Percentiles rank a stretch among this genome's conserved stretches.
phyloP scores from a whole-genome alignment of 2,888 invertebrate genomes.

The Leucophenga montana region DNA sequence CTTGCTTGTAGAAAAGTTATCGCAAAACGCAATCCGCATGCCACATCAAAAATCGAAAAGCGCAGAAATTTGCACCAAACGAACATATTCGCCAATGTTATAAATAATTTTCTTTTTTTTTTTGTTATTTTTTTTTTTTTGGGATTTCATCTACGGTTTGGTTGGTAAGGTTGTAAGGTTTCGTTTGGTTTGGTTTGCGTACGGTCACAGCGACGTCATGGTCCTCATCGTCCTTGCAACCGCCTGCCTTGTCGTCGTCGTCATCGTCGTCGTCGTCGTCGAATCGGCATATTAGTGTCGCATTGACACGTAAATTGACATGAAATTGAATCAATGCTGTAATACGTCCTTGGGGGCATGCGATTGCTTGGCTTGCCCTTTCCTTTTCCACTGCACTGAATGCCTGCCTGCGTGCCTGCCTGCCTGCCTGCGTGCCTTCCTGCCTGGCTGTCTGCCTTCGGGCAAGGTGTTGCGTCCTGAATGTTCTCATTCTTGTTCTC shows the following conservation, averaged over 20 bases:
- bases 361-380: too few relatives aligned
- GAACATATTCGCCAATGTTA: conserved; percentile 55
- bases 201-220: not conserved
- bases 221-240: too few relatives aligned
- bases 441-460: not conserved
- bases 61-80: conserved; percentile 41
- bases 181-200: too few relatives aligned
- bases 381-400: conserved; percentile 25
- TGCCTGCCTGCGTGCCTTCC: not conserved
- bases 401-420: not conserved
- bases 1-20: not conserved
- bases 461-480: not conserved
- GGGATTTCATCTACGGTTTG: too few relatives aligned
- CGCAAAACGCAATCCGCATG: conserved; percentile 47
- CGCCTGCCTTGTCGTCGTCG: conserved; percentile 1
- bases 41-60: conserved; percentile 43
- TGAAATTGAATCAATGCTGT: conserved; percentile 74
- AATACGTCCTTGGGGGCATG: conserved; percentile 71
- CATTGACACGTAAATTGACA: conserved; percentile 74
- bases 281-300: conserved; percentile 67
- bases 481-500: too few relatives aligned
- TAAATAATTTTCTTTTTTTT: too few relatives aligned
- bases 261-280: not conserved
- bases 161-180: conserved; percentile 18
- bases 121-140: too few relatives aligned